Evolutionary conservation across 2,797 vertebrate species (phyloP), one percentile per base, ranked within the genome.

Genomic region (Onychomys arenicola): DNA sequence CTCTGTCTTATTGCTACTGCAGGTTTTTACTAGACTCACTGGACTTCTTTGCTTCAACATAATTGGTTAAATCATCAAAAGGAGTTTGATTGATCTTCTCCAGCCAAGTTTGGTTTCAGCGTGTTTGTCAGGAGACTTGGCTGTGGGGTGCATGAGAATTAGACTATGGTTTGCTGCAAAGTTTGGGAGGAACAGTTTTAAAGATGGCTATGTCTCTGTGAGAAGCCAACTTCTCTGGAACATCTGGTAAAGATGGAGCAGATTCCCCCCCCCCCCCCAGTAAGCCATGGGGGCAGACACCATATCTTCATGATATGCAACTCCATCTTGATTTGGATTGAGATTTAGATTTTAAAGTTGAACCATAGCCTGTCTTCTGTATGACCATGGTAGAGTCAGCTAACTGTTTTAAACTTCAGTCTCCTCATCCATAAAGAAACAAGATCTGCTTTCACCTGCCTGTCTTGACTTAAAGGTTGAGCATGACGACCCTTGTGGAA

Each of bases 11-110:
- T 16, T 91, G 46, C 16, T 87, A 37, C 21, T 90, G 2, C 80
- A 14, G 10, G 6, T 59, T 55, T 57, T 57, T 16, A 2, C 2
- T 78, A 78, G 65, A 75, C 5, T 69, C 40, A 61, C 55, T 93
- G 93, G 17, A 29, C 67, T 87, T 94, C 4, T 91, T 95, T 59
- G 16, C 52, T 97, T 92, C 80, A 40, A 76, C 10, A 57, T 7
- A n/a, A n/a, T 12, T 83, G 49, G 23, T 80, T 43, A 76, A 91
- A 90, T 76, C 37, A 71, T 37, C 34, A 49, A 89, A 94, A 75
- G 40, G 37, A 63, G 14, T 82, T 9, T 75, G 81, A 71, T 6
- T 78, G 43, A 65, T 16, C 29, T 95, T 92, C 82, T 88, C 9
- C 32, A 57, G 65, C n/a, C 52, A 84, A 46, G 46, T 46, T 84